These are phyloP conservation scores for Odontocerum albicorne DNA, from an alignment of 2,888 invertebrate genomes.

Conservation along the genomic window DNA sequence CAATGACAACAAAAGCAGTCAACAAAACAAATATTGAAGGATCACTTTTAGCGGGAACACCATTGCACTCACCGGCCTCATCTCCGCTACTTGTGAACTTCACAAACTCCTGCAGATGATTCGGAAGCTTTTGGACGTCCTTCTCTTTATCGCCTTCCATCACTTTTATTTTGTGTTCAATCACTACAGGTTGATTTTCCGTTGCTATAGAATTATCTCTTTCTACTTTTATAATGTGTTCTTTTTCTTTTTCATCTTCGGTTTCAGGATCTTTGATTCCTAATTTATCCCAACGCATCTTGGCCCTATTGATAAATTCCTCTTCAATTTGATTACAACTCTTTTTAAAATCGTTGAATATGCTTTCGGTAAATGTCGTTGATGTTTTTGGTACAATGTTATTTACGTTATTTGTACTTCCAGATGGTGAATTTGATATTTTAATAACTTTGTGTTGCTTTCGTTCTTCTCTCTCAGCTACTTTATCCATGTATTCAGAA, in stretches of 20 bases:
- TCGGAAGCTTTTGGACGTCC: constrained; percentile 67
- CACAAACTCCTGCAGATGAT: constrained; percentile 79
- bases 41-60: constrained; percentile 7
- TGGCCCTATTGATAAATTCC: constrained; percentile 78
- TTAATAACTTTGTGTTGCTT: constrained; percentile 80
- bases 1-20: constrained; percentile 43
- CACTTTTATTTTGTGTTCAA: constrained; percentile 60
- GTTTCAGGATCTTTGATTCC: constrained; percentile 66
- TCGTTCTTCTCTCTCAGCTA: constrained; percentile 76
- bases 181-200: constrained; percentile 47
- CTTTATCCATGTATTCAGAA: constrained; percentile 78
- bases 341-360: constrained; percentile 45
- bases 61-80: constrained; percentile 53
- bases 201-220: constrained; percentile 27
- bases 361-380: constrained; percentile 33
- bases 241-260: constrained; percentile 58
- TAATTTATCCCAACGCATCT: constrained; percentile 69
- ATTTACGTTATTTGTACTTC: constrained; percentile 31
- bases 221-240: constrained; percentile 36
- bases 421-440: constrained; percentile 62
- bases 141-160: constrained; percentile 66
- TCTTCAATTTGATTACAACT: constrained; percentile 63
- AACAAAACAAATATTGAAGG: constrained; percentile 40
- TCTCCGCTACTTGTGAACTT: constrained; percentile 59
- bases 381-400: constrained; percentile 35